A percentile compares a stretch with the other conserved stretches of the same genome.
phyloP scores from a whole-genome alignment of 2,113 vertebrate species.

The Amia ocellicauda region DNA sequence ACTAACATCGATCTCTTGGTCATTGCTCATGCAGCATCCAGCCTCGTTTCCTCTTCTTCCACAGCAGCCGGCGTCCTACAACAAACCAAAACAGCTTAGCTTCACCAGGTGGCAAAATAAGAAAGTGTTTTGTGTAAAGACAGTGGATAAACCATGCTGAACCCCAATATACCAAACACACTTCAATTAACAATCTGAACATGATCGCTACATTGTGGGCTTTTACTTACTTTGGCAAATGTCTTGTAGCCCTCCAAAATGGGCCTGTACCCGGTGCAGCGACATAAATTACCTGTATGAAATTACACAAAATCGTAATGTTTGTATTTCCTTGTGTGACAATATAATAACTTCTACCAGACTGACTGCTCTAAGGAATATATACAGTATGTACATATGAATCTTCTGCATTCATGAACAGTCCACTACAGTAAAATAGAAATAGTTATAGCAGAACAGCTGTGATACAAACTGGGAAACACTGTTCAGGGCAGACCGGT shows the following conservation, averaged over 20 bases:
- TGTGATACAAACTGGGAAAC: too few relatives aligned
- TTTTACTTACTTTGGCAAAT: constrained; percentile 75
- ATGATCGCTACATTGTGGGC: too few relatives aligned
- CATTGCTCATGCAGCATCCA: constrained; percentile 70
- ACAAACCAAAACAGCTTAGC: not conserved
- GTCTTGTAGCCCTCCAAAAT: constrained; percentile 90
- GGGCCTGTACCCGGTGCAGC: constrained; percentile 91
- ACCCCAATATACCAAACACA: too few relatives aligned
- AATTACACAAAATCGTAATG: constrained; percentile 8
- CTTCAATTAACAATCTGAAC: too few relatives aligned
- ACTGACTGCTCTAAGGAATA: not conserved
- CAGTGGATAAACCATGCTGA: too few relatives aligned
- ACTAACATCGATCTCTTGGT: constrained; percentile 5
- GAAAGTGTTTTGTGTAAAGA: too few relatives aligned
- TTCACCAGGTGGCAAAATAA: too few relatives aligned
- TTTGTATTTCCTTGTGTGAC: not conserved
- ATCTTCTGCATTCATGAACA: too few relatives aligned
- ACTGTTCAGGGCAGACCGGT: not conserved
- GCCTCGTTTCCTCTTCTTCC: constrained; percentile 50
- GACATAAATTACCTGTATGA: constrained; percentile 84
- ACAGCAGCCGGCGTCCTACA: constrained; percentile 68
- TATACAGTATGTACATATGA: too few relatives aligned
- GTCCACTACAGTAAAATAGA: too few relatives aligned
- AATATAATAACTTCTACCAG: not conserved
- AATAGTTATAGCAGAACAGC: too few relatives aligned